phyloP scores from a whole-genome alignment of 2,797 vertebrate genomes.

The Tarsius wallacei region DNA sequence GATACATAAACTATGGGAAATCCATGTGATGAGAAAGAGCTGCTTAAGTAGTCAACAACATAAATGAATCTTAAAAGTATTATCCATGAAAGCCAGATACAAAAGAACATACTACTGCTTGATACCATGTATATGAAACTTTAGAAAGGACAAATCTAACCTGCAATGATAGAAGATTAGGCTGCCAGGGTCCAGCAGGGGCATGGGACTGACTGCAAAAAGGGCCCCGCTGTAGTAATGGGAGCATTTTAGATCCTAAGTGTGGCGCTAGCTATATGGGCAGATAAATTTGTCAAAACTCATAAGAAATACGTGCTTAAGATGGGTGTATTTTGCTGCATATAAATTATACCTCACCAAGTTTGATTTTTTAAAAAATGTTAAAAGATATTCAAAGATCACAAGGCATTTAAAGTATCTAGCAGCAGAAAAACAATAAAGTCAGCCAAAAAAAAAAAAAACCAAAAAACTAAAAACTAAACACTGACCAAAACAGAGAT shows the following conservation, averaged over 20 bases:
- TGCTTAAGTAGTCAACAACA: neutral
- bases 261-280: neutral
- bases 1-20: neutral
- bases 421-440: neutral
- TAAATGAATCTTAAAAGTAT: conserved; percentile 27
- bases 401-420: neutral
- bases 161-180: neutral
- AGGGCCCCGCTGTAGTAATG: neutral
- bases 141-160: conserved; percentile 23
- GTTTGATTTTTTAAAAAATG: neutral
- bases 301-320: conserved; percentile 33
- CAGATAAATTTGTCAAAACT: neutral
- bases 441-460: neutral
- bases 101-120: neutral
- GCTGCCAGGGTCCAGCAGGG: neutral
- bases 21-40: neutral
- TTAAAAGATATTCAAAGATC: neutral
- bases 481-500: conserved; percentile 20
- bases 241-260: neutral
- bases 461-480: neutral
- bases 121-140: neutral
- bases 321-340: neutral
- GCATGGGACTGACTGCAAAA: neutral
- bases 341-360: neutral
- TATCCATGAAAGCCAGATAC: conserved; percentile 25